These are phyloP conservation scores for Bufotes viridis DNA, from an alignment of 2,797 vertebrate species.

Conservation along the genomic window DNA sequence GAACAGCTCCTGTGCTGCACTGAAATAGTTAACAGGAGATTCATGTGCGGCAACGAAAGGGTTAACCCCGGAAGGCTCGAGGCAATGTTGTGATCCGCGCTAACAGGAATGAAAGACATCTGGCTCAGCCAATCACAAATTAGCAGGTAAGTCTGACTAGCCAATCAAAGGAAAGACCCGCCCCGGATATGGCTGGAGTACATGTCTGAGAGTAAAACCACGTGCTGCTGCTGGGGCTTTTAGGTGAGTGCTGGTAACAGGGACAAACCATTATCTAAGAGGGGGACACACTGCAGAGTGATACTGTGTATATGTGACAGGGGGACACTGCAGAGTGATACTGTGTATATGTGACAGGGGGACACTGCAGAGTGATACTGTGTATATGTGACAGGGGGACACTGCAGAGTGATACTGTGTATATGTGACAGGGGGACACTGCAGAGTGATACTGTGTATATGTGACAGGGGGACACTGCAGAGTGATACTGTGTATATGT, in stretches of 20 bases:
- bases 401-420: too few species aligned
- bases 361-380: too few species aligned
- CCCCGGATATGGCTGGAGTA: constrained; percentile 34
- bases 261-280: neutral
- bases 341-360: too few species aligned
- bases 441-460: too few species aligned
- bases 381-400: too few species aligned
- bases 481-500: too few species aligned
- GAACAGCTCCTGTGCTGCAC: too few species aligned
- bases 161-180: constrained; percentile 69
- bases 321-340: too few species aligned
- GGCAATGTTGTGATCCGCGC: neutral
- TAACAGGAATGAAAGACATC: constrained; percentile 33
- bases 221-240: neutral
- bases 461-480: too few species aligned
- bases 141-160: constrained; percentile 49
- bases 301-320: neutral
- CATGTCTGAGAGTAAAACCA: neutral
- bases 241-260: neutral
- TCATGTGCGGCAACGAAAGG: neutral
- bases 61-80: neutral
- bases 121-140: constrained; percentile 45
- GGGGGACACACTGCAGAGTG: neutral
- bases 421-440: too few species aligned
- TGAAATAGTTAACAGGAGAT: too few species aligned